Conservation (phyloP, 2,113 vertebrate species). For the Jacana jacana region DNA sequence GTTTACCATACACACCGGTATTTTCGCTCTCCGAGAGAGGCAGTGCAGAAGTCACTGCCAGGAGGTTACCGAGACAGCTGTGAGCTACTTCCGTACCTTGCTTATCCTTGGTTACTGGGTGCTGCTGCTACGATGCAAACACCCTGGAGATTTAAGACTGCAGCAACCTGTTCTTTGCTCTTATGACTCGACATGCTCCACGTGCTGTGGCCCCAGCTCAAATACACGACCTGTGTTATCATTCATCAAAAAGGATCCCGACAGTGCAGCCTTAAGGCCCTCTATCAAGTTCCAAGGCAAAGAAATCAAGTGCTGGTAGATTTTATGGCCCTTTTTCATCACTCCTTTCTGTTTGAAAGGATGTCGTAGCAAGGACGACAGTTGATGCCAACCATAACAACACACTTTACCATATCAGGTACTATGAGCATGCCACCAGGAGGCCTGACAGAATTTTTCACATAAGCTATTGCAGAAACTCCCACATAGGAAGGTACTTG, state of each 20-base stretch:
- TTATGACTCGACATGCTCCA: background rate
- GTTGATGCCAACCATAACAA: background rate
- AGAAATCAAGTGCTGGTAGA: background rate
- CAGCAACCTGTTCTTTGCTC: background rate
- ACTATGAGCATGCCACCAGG: background rate
- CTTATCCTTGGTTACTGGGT: background rate
- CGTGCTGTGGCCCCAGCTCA: background rate
- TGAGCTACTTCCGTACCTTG: background rate
- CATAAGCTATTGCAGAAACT: background rate
- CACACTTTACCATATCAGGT: background rate
- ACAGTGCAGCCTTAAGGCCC: background rate
- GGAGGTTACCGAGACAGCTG: background rate
- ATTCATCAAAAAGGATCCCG: background rate
- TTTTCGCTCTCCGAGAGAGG: background rate
- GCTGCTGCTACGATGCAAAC: background rate
- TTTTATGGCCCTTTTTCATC: background rate
- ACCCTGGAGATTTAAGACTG: background rate
- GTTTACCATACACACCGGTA: background rate
- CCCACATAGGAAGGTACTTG: background rate
- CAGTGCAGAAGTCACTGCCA: background rate
- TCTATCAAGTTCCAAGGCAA: background rate
- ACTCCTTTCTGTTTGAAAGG: background rate
- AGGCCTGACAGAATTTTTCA: background rate
- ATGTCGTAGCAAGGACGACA: rapidly evolving
- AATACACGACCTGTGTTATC: background rate